A percentile compares a stretch with the other conserved stretches of the same genome.
phyloP scores from a whole-genome alignment of 2,113 vertebrate genomes.

The Grammomys surdaster region DNA sequence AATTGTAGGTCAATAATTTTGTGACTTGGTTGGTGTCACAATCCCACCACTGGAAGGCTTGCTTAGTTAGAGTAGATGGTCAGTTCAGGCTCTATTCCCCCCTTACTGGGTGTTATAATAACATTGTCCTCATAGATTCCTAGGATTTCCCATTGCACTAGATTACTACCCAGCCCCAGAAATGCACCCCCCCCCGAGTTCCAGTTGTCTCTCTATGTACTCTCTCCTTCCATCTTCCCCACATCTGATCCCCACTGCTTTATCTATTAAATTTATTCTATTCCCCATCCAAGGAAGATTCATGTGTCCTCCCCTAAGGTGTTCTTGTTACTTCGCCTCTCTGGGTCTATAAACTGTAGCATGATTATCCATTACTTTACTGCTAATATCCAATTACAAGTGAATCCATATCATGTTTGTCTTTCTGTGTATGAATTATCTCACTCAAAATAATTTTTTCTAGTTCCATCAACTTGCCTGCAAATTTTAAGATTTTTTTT shows the following conservation, averaged over 20 bases:
- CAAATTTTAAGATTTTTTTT: neutral
- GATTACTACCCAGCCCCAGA: neutral
- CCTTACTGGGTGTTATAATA: neutral
- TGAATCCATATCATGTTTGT: neutral
- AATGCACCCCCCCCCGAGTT: neutral
- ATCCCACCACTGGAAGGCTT: neutral
- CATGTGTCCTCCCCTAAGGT: neutral
- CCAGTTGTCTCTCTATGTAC: neutral
- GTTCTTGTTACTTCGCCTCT: neutral
- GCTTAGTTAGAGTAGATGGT: neutral
- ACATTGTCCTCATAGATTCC: neutral
- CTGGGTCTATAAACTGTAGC: neutral
- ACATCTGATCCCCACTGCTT: neutral
- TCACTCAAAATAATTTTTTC: neutral
- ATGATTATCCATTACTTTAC: neutral
- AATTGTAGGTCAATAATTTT: neutral
- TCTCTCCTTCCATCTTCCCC: neutral
- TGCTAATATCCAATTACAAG: neutral
- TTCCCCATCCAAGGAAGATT: neutral
- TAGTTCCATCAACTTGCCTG: neutral
- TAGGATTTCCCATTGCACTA: neutral
- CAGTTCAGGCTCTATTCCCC: neutral
- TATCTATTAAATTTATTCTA: neutral
- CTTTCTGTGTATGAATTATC: neutral
- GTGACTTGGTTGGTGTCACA: neutral